phyloP scores from a whole-genome alignment of 2,113 vertebrate genomes.

The Ornithorhynchus anatinus region DNA sequence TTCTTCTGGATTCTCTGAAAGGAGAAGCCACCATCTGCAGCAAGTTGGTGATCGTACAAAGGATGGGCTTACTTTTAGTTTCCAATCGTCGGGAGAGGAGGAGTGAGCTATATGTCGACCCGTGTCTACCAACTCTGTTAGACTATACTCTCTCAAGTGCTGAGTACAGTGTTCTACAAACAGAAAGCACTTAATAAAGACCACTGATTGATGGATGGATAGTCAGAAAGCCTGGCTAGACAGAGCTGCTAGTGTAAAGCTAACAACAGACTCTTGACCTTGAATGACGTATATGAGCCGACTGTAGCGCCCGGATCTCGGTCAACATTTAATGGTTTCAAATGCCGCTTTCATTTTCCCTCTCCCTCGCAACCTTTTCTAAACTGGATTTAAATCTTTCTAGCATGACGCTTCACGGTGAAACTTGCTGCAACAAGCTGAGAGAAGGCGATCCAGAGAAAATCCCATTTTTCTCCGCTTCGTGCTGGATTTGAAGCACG shows the following conservation, averaged over 20 bases:
- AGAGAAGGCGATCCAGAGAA: not conserved
- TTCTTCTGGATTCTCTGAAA: conserved; percentile 19
- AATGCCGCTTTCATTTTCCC: conserved; percentile 5
- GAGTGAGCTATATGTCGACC: no score
- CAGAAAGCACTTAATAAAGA: no score
- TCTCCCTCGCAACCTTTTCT: not conserved
- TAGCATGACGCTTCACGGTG: not conserved
- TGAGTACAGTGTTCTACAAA: no score
- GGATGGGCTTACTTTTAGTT: not conserved
- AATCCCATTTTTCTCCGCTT: not conserved
- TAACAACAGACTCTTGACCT: no score
- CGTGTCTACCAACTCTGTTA: no score
- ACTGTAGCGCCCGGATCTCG: no score
- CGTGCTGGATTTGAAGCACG: fast-evolving
- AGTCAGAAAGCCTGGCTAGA: no score
- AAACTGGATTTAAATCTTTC: not conserved
- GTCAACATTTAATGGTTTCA: no score
- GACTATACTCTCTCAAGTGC: no score
- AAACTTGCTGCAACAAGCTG: not conserved
- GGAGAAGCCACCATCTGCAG: not conserved
- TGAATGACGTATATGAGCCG: no score
- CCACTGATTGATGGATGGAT: no score
- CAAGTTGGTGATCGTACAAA: not conserved
- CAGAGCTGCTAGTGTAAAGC: no score
- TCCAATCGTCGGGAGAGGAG: not conserved